Conservation (phyloP, 2,888 invertebrate species). For the Rhamnusium bicolor region DNA sequence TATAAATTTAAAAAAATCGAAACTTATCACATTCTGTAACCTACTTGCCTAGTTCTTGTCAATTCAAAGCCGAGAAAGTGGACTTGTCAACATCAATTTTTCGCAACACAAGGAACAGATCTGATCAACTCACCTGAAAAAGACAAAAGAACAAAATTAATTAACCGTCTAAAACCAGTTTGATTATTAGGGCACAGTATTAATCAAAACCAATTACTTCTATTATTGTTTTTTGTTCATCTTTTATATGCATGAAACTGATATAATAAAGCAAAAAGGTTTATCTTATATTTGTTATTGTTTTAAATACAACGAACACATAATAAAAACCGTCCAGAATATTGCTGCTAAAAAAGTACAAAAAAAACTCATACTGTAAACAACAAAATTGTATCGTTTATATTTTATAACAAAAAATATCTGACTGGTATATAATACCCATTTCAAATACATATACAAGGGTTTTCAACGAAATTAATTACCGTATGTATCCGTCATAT, state of each 20-base stretch:
- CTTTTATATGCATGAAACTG: neutral
- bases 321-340: too few species aligned
- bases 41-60: constrained; percentile 27
- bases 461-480: too few species aligned
- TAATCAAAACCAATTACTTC: neutral
- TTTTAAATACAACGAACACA: too few species aligned
- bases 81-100: constrained; percentile 3
- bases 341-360: too few species aligned
- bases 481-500: too few species aligned
- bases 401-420: too few species aligned
- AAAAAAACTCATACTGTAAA: too few species aligned
- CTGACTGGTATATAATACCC: too few species aligned
- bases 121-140: constrained; percentile 25
- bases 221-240: neutral
- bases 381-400: too few species aligned
- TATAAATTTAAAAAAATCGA: constrained; percentile 2
- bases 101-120: neutral
- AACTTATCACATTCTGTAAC: constrained; percentile 7
- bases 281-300: too few species aligned
- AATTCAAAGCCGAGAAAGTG: constrained; percentile 19
- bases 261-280: too few species aligned
- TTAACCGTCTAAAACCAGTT: neutral
- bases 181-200: neutral
- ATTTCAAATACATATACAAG: too few species aligned
- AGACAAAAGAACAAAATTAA: constrained; percentile 16